phyloP scores from a whole-genome alignment of 2,797 vertebrate species.

The Notoglanidium macrostoma region DNA sequence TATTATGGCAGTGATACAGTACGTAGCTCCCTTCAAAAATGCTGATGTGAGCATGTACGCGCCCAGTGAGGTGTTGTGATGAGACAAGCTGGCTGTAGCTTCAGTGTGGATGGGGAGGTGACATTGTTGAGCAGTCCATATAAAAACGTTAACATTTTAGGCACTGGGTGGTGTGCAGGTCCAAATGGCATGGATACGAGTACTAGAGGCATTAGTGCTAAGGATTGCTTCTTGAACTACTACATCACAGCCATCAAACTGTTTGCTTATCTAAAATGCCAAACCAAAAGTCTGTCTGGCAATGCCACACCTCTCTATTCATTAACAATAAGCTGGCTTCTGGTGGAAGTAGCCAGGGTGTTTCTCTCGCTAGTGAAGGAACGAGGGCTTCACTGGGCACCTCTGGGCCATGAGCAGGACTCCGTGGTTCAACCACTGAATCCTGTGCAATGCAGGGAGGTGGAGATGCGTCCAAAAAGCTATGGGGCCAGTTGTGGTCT shows the following conservation, averaged over 20 bases:
- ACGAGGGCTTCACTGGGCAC: background rate
- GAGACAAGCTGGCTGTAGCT: background rate
- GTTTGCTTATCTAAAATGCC: background rate
- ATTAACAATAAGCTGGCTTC: background rate
- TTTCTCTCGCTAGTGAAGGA: background rate
- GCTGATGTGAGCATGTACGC: background rate
- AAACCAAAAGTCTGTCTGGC: background rate
- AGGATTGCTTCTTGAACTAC: background rate
- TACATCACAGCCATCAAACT: background rate
- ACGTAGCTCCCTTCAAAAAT: background rate
- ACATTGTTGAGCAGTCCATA: background rate
- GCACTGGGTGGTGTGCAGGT: background rate
- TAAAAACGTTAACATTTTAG: background rate
- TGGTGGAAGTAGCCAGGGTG: background rate
- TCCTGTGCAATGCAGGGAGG: background rate
- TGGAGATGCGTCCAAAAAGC: background rate
- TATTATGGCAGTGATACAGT: background rate
- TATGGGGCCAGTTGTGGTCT: background rate
- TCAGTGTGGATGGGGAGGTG: background rate
- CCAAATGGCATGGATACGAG: background rate
- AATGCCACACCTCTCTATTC: background rate
- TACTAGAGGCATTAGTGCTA: too few species aligned
- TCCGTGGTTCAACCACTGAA: background rate
- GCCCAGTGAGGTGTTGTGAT: background rate
- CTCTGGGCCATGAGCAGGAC: background rate